Conservation (phyloP, 2,113 vertebrate genomes). For the Nannospalax galili region DNA sequence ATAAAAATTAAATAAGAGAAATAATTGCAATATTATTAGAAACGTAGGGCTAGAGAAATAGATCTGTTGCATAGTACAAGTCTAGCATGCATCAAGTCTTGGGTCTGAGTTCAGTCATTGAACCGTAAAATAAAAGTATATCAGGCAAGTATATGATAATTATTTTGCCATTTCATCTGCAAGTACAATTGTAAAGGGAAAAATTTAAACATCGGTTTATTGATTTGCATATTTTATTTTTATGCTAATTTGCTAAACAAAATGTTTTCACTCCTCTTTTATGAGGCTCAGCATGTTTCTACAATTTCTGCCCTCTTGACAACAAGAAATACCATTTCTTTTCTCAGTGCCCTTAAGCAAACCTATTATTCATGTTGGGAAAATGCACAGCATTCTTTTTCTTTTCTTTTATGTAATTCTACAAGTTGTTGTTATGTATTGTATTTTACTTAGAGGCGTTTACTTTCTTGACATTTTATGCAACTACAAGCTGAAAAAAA, state of each 20-base stretch:
- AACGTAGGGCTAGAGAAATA: too few relatives aligned
- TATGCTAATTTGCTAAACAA: constrained; percentile 43
- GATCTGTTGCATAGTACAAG: background rate
- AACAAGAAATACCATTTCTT: constrained; percentile 71
- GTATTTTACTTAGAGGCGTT: constrained; percentile 78
- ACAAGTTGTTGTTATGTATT: constrained; percentile 81
- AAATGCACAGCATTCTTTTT: constrained; percentile 77
- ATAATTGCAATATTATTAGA: too few relatives aligned
- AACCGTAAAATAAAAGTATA: background rate
- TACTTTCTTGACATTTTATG: constrained; percentile 78
- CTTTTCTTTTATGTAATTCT: constrained; percentile 81
- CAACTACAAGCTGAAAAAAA: constrained; percentile 65
- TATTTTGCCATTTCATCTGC: background rate
- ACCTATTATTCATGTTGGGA: constrained; percentile 78
- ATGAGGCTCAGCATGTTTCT: constrained; percentile 59
- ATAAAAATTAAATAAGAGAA: too few relatives aligned
- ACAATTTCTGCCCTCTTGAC: constrained; percentile 69
- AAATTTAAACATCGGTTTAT: constrained; percentile 47
- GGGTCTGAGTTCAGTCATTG: background rate
- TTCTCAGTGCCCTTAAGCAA: constrained; percentile 77
- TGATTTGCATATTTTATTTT: constrained; percentile 44
- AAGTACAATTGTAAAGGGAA: background rate
- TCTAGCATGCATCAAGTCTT: background rate
- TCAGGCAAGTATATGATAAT: background rate
- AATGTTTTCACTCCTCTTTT: constrained; percentile 61